These are phyloP conservation scores for Drosophila algonquin DNA, from an alignment of 2,888 invertebrate species.

Conservation along the genomic window DNA sequence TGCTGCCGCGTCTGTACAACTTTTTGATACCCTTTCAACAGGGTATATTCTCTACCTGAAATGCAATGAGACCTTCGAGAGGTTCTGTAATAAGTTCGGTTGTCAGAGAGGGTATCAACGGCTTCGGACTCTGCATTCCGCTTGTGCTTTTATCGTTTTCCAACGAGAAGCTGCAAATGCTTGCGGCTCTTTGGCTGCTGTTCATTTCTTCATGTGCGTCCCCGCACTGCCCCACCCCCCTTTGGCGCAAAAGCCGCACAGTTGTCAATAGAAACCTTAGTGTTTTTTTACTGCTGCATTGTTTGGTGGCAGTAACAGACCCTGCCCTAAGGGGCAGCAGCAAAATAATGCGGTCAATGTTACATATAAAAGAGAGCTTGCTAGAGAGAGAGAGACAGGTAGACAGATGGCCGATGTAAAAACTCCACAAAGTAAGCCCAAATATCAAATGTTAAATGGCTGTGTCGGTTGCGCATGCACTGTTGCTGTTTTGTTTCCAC, in stretches of 20 bases:
- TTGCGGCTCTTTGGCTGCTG: constrained; percentile 38
- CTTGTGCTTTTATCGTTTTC: not conserved
- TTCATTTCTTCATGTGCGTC: constrained; percentile 39
- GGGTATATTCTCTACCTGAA: too few relatives aligned
- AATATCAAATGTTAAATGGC: not conserved
- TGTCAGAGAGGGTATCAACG: not conserved
- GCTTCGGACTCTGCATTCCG: not conserved
- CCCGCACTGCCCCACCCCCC: not conserved
- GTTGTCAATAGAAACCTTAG: constrained; percentile 47
- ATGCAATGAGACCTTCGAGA: constrained; percentile 4
- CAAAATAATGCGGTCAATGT: constrained; percentile 41
- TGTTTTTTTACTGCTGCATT: constrained; percentile 29
- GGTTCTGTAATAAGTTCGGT: constrained; percentile 27
- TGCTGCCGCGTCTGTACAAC: not conserved
- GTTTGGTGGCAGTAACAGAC: not conserved
- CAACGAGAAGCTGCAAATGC: constrained; percentile 19
- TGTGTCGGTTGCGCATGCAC: too few relatives aligned
- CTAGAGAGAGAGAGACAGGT: constrained; percentile 9
- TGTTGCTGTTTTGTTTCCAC: not conserved
- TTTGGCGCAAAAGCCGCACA: constrained; percentile 39
- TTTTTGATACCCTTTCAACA: not conserved
- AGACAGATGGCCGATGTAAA: constrained; percentile 5
- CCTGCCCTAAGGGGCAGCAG: constrained; percentile 1
- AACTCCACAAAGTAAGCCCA: not conserved
- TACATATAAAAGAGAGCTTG: constrained; percentile 6